Evolutionary conservation across 2,113 vertebrate genomes (phyloP).

Genomic region (Ploceus nigricollis): DNA sequence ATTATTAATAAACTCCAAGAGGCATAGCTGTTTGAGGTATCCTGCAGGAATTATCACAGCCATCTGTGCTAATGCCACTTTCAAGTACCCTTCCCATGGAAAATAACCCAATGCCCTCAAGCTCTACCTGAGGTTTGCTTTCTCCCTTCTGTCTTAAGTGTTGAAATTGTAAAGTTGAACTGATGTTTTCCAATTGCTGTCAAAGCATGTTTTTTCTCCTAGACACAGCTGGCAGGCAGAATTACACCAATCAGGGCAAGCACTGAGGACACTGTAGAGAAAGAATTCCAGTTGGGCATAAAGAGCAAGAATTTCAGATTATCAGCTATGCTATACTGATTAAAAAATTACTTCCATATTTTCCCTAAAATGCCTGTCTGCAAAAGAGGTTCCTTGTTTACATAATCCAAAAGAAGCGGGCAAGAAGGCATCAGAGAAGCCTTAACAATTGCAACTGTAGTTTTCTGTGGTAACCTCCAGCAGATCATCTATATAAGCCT

Average conservation of each 20-base stretch:
- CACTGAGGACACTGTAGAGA: neutral
- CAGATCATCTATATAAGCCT: neutral
- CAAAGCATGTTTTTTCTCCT: neutral
- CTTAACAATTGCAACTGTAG: neutral
- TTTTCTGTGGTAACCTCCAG: neutral
- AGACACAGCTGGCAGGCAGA: neutral
- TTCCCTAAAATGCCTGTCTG: neutral
- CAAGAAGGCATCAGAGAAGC: neutral
- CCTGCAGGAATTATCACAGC: neutral
- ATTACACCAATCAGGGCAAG: neutral
- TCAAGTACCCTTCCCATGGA: neutral
- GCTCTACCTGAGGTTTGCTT: neutral
- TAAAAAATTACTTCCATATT: neutral
- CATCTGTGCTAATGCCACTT: neutral
- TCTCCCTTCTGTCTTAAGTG: neutral
- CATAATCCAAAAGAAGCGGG: neutral
- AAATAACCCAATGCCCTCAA: neutral
- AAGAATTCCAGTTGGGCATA: neutral
- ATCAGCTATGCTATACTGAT: neutral
- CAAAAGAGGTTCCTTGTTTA: neutral
- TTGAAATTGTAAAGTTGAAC: neutral
- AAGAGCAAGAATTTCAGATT: neutral
- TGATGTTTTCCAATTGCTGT: neutral
- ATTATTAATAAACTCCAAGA: neutral
- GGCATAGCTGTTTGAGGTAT: neutral